Evolutionary conservation across 92 coral and sea anemone genomes (phyloP).

Genomic region (Chrysogorgia sp.): DNA sequence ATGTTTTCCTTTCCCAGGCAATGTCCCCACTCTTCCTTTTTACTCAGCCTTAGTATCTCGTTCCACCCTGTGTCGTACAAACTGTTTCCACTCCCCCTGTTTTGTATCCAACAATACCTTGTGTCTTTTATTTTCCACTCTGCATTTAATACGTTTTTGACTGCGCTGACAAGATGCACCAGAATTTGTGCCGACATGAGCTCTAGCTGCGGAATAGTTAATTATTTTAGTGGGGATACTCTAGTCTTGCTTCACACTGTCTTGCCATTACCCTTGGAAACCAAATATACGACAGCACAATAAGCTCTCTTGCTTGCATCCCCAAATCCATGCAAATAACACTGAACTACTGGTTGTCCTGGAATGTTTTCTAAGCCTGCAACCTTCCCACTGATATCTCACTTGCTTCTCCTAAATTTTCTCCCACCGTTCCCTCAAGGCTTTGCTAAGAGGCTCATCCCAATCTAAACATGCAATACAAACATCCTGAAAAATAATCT

Average conservation of each 20-base stretch:
- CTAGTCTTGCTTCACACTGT: constrained; percentile 38
- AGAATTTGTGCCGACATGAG: constrained; percentile 5
- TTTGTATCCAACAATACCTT: constrained; percentile 30
- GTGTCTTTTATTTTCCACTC: neutral
- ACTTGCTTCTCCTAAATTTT: neutral
- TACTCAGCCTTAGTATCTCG: constrained; percentile 27
- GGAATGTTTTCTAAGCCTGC: neutral
- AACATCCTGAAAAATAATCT: no score
- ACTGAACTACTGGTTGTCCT: neutral
- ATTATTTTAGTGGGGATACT: constrained; percentile 37
- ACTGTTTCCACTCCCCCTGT: constrained; percentile 33
- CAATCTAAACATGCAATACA: no score
- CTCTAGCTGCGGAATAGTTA: constrained; percentile 25
- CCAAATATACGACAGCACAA: neutral
- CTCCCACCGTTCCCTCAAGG: no score
- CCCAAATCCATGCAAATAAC: neutral
- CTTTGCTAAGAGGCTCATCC: no score
- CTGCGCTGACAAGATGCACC: constrained; percentile 1
- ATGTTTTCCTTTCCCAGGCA: neutral
- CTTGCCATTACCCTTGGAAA: neutral
- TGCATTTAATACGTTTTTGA: constrained; percentile 1
- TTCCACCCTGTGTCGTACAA: constrained; percentile 27
- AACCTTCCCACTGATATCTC: neutral
- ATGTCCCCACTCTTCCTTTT: constrained; percentile 38
- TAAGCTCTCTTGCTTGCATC: neutral